Evolutionary conservation across 2,797 vertebrate species (phyloP), one percentile per base, ranked within the genome.

Genomic region (Falco naumanni): DNA sequence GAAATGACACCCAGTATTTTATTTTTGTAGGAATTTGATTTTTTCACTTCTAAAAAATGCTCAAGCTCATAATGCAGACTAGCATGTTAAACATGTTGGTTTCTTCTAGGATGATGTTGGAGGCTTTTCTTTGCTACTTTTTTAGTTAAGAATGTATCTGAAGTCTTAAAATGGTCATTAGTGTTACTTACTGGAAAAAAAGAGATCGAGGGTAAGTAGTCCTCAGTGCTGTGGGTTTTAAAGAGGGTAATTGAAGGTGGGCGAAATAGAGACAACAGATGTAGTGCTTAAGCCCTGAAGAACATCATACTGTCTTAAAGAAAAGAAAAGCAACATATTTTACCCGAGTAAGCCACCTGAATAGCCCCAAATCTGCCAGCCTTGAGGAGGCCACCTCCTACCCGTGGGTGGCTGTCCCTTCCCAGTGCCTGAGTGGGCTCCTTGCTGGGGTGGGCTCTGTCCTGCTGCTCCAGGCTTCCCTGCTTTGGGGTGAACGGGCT

Each of bases 41-140:
- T 93, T 76, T 88, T 51, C 45, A 16, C 20, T 83, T 93, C 60
- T 54, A 45, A 95, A 96, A 92, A 75, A 31, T n/a, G 43, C 50
- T 82, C 26, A 72, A 34, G 34, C 34, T 82, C 82, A 48, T 82
- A 79, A 63, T 16, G 51, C 59, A 88, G 76, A 25, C 45, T 64
- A 78, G 33, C n/a, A 43, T 41, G 43, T 24, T 82, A 51, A 94
- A 82, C 7, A 17, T 45, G 15, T 39, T 56, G 5, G 21, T 57
- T 86, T 84, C 16, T 51, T 60, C n/a, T 41, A 21, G 29, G 54
- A 48, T 15, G 5, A 47, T 57, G 22, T 10, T 56, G 24, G 63
- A 91, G 47, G 28, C 11, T 18, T 90, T 71, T 79, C 20, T 89
- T 61, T 29, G 13, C n/a, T 64, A 25, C 33, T 56, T 63, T 72